Percentiles rank a stretch among this genome's conserved stretches.
Evolutionary conservation across 2,797 vertebrate genomes (phyloP).

Genomic region (Micropoecilia bifurca): DNA sequence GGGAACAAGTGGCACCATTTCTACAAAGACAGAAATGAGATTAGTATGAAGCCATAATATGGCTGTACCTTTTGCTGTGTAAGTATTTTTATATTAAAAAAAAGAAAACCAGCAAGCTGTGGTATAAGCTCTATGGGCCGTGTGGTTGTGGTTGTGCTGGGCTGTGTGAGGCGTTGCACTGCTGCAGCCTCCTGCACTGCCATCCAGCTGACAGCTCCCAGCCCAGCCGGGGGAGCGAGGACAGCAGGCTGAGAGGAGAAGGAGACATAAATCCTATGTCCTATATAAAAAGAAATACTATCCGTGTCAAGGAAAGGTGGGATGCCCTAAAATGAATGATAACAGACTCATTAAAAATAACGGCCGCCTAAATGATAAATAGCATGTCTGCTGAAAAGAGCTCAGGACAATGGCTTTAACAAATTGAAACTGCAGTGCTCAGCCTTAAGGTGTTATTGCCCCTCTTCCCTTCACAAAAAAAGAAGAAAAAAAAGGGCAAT

Average conservation of each 20-base stretch:
- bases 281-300: constrained; percentile 90
- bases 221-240: constrained; percentile 60
- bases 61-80: constrained; percentile 34
- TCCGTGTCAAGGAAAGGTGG: constrained; percentile 87
- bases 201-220: constrained; percentile 72
- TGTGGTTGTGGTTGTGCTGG: constrained; percentile 37
- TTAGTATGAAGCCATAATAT: constrained; percentile 17
- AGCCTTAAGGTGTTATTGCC: constrained; percentile 74
- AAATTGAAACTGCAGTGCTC: constrained; percentile 80
- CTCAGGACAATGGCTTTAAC: constrained; percentile 80
- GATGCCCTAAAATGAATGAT: constrained; percentile 90
- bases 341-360: constrained; percentile 91
- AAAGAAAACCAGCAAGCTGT: constrained; percentile 12
- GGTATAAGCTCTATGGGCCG: constrained; percentile 30
- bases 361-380: constrained; percentile 84
- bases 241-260: constrained; percentile 57
- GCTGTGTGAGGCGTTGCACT: constrained; percentile 26
- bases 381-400: constrained; percentile 78
- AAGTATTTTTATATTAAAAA: constrained; percentile 12
- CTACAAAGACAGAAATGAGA: not conserved
- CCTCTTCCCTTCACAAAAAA: constrained; percentile 58
- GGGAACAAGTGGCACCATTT: constrained; percentile 2
- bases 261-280: constrained; percentile 86
- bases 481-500: constrained; percentile 53
- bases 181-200: constrained; percentile 57